Evolutionary conservation across 2,113 vertebrate genomes (phyloP), one percentile per base, ranked within the genome.

Genomic region (Myodes glareolus): DNA sequence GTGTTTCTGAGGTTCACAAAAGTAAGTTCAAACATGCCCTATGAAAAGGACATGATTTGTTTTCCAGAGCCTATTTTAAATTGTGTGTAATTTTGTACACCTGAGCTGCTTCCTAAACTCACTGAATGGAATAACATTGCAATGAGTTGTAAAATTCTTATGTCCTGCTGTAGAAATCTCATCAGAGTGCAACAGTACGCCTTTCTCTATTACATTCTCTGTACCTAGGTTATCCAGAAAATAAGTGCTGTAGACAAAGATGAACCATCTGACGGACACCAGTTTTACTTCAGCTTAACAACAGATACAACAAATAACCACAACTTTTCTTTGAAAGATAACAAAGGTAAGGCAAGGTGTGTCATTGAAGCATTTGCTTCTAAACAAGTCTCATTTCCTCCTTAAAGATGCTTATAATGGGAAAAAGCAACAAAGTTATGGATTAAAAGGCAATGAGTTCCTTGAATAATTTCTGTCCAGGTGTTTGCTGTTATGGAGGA

Each of bases 171-270:
- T 45, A 36, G 31, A 47, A 78, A 36, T 52, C 4, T 3, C 4
- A 65, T 36, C 21, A 19, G 45, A 78, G 5, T 19, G 0, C 36
- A 63, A 3, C 5, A 11, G 7, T 2, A 2, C 25, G 25, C 5
- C 36, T 19, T 85, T 58, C 0, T 12, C 1, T 3, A 47, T 58
- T 7, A 2, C 25, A 0, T 58, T 81, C 33, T 73, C 63, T 67
- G 0, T 95, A 27, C 96, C 89, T 96, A 99, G 99, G 99, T 99
- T 61, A 99, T 99, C 98, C 99, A 99, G 98, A 99, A 99, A 98
- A 99, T 99, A 98, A 99, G 99, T 31, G 99, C 99, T 0, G 98
- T 99, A 91, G 99, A 99, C 97, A 99, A 98, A 96, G 99, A 99
- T 31, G 99, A 99, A 78, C 99, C 99, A 76, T 98, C 99, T 92